phyloP scores from a whole-genome alignment of 2,797 vertebrate genomes.

The Benthosema pterotum region DNA sequence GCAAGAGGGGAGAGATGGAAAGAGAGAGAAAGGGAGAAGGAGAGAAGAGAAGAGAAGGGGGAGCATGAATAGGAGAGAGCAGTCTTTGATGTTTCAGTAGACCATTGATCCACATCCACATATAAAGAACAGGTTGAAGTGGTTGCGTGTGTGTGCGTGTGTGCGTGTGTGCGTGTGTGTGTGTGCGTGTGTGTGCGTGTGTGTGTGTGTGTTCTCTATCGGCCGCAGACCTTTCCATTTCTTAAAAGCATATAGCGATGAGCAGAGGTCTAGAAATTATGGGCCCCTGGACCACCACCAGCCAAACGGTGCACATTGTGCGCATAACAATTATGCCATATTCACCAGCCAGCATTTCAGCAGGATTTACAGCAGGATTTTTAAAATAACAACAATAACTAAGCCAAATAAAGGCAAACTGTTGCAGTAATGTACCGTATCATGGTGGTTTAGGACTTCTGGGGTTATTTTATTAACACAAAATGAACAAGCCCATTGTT shows the following conservation, averaged over 20 bases:
- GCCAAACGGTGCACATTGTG: no score
- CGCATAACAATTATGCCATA: no score
- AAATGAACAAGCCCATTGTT: no score
- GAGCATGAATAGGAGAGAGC: not conserved
- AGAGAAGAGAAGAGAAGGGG: not conserved
- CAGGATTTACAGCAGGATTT: no score
- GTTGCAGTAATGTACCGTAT: no score
- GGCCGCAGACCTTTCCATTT: not conserved
- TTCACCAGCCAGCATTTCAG: no score
- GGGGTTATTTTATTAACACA: no score
- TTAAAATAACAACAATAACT: no score
- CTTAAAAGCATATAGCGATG: not conserved
- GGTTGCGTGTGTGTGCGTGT: not conserved
- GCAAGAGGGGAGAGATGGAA: not conserved
- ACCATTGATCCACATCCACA: conserved; percentile 36
- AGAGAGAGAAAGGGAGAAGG: conserved; percentile 9
- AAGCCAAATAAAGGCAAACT: no score
- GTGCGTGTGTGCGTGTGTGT: not conserved
- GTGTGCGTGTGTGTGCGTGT: not conserved
- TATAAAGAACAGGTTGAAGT: conserved; percentile 22
- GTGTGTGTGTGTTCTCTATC: not conserved
- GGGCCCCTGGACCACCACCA: no score
- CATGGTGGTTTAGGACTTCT: no score
- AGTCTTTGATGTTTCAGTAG: conserved; percentile 53
- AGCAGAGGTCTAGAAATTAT: no score